Conservation (phyloP, 2,797 vertebrate species). For the Fistularia tabacaria region DNA sequence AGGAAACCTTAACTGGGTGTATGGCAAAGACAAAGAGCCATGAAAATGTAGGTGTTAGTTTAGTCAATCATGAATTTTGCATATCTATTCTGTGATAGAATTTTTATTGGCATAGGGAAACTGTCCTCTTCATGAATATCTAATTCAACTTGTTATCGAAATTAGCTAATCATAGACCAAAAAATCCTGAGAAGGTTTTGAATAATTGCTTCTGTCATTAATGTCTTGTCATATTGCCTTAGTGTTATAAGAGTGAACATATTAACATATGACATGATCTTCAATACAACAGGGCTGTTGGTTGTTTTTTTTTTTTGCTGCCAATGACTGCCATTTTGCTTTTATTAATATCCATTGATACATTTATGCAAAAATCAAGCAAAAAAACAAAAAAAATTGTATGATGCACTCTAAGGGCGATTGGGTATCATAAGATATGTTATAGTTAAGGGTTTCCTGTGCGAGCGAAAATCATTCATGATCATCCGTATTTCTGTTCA, state of each 20-base stretch:
- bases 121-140: conserved; percentile 27
- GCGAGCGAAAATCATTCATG: conserved; percentile 19
- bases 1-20: conserved; percentile 27
- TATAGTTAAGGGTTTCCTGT: conserved; percentile 7
- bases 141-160: conserved; percentile 25
- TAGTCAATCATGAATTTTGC: conserved; percentile 44
- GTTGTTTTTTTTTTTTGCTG: conserved; percentile 6
- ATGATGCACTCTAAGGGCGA: neutral
- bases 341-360: conserved; percentile 15
- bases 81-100: conserved; percentile 38
- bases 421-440: neutral
- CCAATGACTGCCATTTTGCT: neutral
- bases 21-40: conserved; percentile 34
- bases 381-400: conserved; percentile 3
- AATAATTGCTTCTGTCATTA: conserved; percentile 22
- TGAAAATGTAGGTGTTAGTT: conserved; percentile 33
- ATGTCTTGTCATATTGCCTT: conserved; percentile 2
- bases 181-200: conserved; percentile 10
- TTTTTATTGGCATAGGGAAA: conserved; percentile 32
- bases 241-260: conserved; percentile 7
- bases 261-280: conserved; percentile 3
- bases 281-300: neutral
- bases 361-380: conserved; percentile 3
- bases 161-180: conserved; percentile 17
- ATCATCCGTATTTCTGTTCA: conserved; percentile 27